Base-by-base conservation (phyloP, 2,797 vertebrate species). In the Sphenodon punctatus region DNA sequence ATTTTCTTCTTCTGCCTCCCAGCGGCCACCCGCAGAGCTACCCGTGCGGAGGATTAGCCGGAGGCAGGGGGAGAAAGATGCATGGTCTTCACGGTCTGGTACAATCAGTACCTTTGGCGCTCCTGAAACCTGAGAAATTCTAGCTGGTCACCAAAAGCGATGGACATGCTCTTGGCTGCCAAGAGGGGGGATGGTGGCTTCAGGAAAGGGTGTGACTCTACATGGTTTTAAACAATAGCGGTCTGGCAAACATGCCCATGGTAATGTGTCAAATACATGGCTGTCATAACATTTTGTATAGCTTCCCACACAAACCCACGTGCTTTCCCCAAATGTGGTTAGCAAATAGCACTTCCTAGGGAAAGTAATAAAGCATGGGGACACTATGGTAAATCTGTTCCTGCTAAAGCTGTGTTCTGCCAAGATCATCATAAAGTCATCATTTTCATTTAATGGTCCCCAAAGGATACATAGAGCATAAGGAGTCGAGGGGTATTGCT, bases 381-480 rank as follows among this genome's bases (percentile, higher is more conserved):
- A 63, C 0, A 0, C 64, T 53, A 82, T 16, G 67, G 27, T 34
- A 64, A 53, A 36, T 67, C 14, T 70, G 65, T 77, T 49, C 36
- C 55, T 43, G 71, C 16, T 78, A 75, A 45, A 15, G 60, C 2
- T 20, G 7, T 22, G 34, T 55, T 65, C 42, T 25, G 67, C 72
- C 49, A 88, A 13, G 81, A 60, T 64, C 32, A 41, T 13, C 43
- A 48, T 73, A 49, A 82, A 65, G 72, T 2, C 43, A 8, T 56
- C 67, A 38, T n/a, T 45, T 38, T 27, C 25, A 27, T 23, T 11
- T 3, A 27, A 36, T 58, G 5, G 82, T 51, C 58, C 80, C 75
- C 30, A 89, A 98, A 98, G 97, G 99, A 99, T 99, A 99, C 99
- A 87, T 97, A 98, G 94, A 99, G 94, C 73, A 91, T 94, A 64